These are phyloP conservation scores for Choreutis nemorana DNA, from an alignment of 2,888 invertebrate genomes.

Conservation along the genomic window DNA sequence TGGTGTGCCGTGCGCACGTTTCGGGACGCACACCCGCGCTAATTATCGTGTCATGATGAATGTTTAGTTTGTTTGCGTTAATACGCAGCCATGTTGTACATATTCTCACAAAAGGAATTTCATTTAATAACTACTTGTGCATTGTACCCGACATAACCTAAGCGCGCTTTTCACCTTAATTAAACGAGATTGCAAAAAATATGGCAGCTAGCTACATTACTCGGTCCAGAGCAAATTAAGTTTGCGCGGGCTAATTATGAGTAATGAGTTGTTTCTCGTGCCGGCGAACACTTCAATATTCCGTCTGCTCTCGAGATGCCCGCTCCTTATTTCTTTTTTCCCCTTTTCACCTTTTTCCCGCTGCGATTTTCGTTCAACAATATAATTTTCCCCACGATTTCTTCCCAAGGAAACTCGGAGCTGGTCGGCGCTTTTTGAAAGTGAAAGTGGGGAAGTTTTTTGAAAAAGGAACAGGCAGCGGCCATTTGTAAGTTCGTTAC, in stretches of 20 bases:
- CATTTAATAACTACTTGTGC: neutral
- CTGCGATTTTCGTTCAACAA: neutral
- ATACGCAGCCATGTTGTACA: neutral
- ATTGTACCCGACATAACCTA: neutral
- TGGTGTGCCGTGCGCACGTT: too few species aligned
- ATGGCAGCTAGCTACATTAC: conserved; percentile 16
- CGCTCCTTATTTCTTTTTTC: conserved; percentile 27
- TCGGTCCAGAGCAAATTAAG: conserved; percentile 28
- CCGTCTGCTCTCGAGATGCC: conserved; percentile 20
- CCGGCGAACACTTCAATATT: conserved; percentile 27
- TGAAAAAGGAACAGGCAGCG: conserved; percentile 13
- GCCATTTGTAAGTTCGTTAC: conserved; percentile 27
- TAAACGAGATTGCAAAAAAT: conserved; percentile 23
- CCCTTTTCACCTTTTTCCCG: conserved; percentile 7
- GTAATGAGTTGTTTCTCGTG: conserved; percentile 34
- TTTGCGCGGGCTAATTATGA: conserved; percentile 50
- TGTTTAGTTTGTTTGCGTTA: conserved; percentile 12
- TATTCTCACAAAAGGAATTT: neutral
- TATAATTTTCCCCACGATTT: neutral
- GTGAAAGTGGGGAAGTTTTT: conserved; percentile 10
- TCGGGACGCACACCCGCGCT: neutral
- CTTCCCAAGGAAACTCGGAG: neutral
- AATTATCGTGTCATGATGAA: conserved; percentile 13
- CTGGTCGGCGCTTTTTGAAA: conserved; percentile 7
- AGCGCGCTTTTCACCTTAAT: too few species aligned